Percentiles rank a stretch among this genome's conserved stretches.
These are phyloP conservation scores for Tapera naevia DNA, from an alignment of 2,797 vertebrate species.

Conservation along the genomic window DNA sequence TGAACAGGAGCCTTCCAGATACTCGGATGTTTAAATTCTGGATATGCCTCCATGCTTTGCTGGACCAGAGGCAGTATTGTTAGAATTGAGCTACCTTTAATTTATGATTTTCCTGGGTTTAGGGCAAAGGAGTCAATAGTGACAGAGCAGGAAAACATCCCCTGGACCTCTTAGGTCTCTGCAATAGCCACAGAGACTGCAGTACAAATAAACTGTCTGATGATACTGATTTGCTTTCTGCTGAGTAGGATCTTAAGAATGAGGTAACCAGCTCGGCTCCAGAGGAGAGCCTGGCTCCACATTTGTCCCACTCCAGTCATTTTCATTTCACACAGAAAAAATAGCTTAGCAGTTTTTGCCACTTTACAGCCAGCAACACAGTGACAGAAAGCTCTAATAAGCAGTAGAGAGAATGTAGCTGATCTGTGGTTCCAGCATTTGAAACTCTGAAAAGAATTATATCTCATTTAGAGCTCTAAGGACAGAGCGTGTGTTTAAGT, in stretches of 20 bases:
- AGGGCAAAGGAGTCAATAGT: background rate
- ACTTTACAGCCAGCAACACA: background rate
- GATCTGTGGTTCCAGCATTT: background rate
- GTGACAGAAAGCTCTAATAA: background rate
- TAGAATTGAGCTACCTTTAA: background rate
- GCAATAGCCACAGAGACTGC: slow-evolving; percentile 13
- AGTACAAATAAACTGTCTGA: slow-evolving; percentile 12
- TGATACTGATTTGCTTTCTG: slow-evolving; percentile 29
- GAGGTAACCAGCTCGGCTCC: slow-evolving; percentile 32
- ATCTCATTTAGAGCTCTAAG: background rate
- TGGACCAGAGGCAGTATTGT: background rate
- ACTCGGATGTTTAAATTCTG: background rate
- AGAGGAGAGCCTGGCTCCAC: background rate
- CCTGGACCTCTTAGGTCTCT: background rate
- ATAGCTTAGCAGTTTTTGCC: slow-evolving; percentile 12
- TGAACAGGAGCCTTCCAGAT: background rate
- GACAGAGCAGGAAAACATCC: background rate
- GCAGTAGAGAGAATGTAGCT: background rate
- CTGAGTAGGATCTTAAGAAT: slow-evolving; percentile 23
- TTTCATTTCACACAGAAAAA: background rate
- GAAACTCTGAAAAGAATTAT: background rate
- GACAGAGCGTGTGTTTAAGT: background rate
- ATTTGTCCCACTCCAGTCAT: slow-evolving; percentile 18
- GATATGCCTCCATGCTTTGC: background rate
- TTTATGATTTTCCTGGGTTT: background rate